phyloP scores from a whole-genome alignment of 2,888 invertebrate genomes.

The Dyspetes luteomarginatus region DNA sequence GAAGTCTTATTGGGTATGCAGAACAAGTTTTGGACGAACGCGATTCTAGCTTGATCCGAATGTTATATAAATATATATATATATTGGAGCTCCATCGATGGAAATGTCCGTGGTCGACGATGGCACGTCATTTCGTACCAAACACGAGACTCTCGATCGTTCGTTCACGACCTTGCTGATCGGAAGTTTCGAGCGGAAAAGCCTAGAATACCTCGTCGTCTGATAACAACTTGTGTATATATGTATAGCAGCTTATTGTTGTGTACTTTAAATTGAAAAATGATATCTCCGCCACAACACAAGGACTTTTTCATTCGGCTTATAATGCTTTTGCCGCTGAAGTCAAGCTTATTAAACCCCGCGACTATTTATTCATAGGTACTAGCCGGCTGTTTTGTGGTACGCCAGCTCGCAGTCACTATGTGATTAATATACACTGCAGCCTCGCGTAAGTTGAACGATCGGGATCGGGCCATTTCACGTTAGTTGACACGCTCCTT shows the following conservation, averaged over 20 bases:
- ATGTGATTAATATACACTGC: too few species aligned
- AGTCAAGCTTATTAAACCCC: not conserved
- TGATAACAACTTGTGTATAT: not conserved
- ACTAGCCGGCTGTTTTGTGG: not conserved
- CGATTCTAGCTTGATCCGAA: too few species aligned
- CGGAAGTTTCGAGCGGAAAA: constrained; percentile 46
- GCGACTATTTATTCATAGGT: not conserved
- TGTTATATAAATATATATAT: not conserved
- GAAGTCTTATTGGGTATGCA: too few species aligned
- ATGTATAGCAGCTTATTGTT: constrained; percentile 15
- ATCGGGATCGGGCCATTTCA: too few species aligned
- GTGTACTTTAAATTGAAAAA: constrained; percentile 50
- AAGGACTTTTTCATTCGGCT: constrained; percentile 51
- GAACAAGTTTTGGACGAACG: too few species aligned
- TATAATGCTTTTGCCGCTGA: constrained; percentile 26
- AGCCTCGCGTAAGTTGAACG: too few species aligned
- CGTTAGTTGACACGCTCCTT: too few species aligned
- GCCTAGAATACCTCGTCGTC: constrained; percentile 11
- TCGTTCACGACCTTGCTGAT: constrained; percentile 34
- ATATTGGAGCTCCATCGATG: not conserved
- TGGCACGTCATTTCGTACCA: not conserved
- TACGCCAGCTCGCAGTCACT: not conserved
- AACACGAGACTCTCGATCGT: not conserved
- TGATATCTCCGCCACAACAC: constrained; percentile 37
- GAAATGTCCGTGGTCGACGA: not conserved